A percentile compares a stretch with the other conserved stretches of the same genome.
Conservation (phyloP, 2,113 vertebrate species). For the Athene cunicularia region DNA sequence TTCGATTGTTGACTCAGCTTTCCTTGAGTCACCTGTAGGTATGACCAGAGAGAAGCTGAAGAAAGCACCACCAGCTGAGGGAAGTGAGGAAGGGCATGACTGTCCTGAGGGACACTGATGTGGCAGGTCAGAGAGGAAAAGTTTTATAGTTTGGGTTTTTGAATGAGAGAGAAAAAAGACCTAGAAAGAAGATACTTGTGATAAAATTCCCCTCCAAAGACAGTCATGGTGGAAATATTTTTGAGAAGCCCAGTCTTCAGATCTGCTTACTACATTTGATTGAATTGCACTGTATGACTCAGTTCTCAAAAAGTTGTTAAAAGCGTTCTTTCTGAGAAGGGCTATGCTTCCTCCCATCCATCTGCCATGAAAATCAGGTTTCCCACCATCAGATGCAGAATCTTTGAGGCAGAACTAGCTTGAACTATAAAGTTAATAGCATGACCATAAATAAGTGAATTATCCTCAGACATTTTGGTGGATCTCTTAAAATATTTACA, state of each 20-base stretch:
- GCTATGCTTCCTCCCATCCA: neutral
- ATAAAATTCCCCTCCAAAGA: neutral
- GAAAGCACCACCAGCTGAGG: neutral
- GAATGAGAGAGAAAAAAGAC: neutral
- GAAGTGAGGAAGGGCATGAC: neutral
- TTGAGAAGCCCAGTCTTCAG: neutral
- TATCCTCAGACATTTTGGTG: conserved; percentile 51
- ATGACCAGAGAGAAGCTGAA: neutral
- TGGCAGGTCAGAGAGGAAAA: neutral
- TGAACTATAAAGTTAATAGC: conserved; percentile 31
- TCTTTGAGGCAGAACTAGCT: neutral
- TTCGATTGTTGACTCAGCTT: neutral
- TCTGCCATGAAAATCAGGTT: conserved; percentile 30
- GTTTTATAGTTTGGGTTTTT: neutral
- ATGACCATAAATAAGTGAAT: conserved; percentile 58
- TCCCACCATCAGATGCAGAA: neutral
- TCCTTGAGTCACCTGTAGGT: neutral
- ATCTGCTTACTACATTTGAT: neutral
- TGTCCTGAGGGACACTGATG: neutral
- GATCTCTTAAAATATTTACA: conserved; percentile 62
- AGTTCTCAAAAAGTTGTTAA: neutral
- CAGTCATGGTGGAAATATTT: neutral
- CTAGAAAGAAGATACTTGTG: neutral
- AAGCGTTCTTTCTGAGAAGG: neutral
- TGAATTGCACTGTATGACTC: conserved; percentile 1